Evolutionary conservation across 2,113 vertebrate species (phyloP), one percentile per base, ranked within the genome.

Genomic region (Orycteropus afer): DNA sequence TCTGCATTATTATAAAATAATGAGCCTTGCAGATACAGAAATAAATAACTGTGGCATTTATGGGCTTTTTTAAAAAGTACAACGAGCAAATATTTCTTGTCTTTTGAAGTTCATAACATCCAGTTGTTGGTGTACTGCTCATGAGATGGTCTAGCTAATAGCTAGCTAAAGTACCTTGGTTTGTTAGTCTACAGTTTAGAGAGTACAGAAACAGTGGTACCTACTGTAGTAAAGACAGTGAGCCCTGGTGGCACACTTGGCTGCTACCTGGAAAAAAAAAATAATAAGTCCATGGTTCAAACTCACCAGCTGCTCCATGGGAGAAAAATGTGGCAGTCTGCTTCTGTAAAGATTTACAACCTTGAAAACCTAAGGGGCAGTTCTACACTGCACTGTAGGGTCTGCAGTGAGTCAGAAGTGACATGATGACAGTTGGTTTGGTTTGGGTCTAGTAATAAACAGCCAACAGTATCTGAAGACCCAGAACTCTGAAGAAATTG

Each of bases 401-500:
- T 34, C 12, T n/a, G 4, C 32, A 34, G 34, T 65, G 63, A 65
- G 32, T 65, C 6, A 34, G 63, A 65, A 65, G 11, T 34, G 32
- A 32, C 63, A 2, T 15, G 12, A 10, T 14, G 32, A 10, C 63
- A 32, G 32, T 9, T 9, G 15, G 32, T 34, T 65, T 34, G 34
- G 63, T 15, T 34, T 57, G 55, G 55, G 15, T 53, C 65, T 22
- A 92, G n/a, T 86, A 82, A 53, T 94, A 85, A 71, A 76, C 80
- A 73, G 32, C 74, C 61, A 79, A 25, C 51, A 27, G 9, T 86
- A 83, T 91, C 82, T 91, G 40, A 97, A 97, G 63, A 86, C 10
- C 8, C 2, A 32, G 55, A 13, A 55, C 55, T 86, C 59, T 40
- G 13, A 55, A 91, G 69, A 91, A 47, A 85, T 2, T n/a, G n/a